Evolutionary conservation across 2,888 invertebrate species (phyloP).

Genomic region (Lasioglossum villosulum): DNA sequence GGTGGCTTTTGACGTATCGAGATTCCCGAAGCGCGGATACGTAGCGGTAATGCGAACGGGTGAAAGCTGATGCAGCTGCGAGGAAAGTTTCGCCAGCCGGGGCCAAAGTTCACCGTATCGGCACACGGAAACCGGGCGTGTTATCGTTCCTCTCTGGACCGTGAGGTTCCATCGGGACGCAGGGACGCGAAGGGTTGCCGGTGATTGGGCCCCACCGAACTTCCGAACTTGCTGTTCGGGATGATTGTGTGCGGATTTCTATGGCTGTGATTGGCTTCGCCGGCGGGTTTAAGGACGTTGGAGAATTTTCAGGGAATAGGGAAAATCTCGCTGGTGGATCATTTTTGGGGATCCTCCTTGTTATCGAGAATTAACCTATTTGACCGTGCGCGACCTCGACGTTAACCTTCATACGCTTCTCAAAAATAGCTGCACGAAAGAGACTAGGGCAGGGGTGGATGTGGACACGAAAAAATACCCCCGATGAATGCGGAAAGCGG

Average conservation of each 20-base stretch:
- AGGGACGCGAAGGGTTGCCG: constrained; percentile 1
- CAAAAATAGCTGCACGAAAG: no score
- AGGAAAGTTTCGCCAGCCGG: constrained; percentile 60
- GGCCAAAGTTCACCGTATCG: constrained; percentile 62
- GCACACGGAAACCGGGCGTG: constrained; percentile 35
- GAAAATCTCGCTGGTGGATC: not conserved
- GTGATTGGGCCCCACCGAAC: constrained; percentile 44
- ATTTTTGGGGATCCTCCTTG: not conserved
- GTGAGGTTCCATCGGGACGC: constrained; percentile 6
- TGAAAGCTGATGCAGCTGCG: constrained; percentile 62
- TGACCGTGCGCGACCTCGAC: not conserved
- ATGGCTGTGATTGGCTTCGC: constrained; percentile 29
- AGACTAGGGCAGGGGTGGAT: no score
- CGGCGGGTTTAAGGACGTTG: constrained; percentile 2
- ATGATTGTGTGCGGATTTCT: constrained; percentile 41
- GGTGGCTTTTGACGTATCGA: constrained; percentile 72
- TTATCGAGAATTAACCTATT: not conserved
- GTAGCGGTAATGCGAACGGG: constrained; percentile 31
- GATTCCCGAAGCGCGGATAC: constrained; percentile 62
- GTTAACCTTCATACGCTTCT: no score
- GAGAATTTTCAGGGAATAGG: not conserved
- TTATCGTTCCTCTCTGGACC: constrained; percentile 34
- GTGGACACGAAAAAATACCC: no score
- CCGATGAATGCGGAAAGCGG: no score
- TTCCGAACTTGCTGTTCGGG: constrained; percentile 31